Evolutionary conservation across 2,113 vertebrate species (phyloP).

Genomic region (Machaerirhynchus nigripectus): DNA sequence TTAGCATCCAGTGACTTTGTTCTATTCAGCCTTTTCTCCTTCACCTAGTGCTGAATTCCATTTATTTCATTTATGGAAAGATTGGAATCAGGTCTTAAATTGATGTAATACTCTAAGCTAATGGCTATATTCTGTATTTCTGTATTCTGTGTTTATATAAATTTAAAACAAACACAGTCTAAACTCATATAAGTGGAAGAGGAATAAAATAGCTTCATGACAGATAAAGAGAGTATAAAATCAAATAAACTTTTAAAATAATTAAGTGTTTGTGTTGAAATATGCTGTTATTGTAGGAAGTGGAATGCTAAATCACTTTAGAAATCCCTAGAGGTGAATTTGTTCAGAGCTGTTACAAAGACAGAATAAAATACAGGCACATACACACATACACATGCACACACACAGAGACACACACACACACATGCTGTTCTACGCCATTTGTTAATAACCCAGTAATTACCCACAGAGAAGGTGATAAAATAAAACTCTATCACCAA

Average conservation of each 20-base stretch:
- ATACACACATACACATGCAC: accelerated
- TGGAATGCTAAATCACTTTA: conserved; percentile 4
- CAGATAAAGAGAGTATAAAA: conserved; percentile 22
- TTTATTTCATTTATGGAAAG: neutral
- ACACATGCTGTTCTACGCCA: accelerated
- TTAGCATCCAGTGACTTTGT: neutral
- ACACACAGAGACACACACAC: accelerated
- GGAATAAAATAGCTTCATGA: neutral
- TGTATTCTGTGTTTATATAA: neutral
- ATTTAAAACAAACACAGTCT: neutral
- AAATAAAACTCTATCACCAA: neutral
- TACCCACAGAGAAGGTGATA: neutral
- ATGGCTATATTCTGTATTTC: neutral
- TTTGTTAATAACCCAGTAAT: neutral
- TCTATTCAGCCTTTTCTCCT: neutral
- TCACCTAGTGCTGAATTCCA: neutral
- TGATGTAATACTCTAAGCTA: neutral
- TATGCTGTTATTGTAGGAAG: neutral
- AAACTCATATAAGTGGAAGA: neutral
- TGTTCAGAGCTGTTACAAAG: neutral
- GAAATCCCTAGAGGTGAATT: neutral
- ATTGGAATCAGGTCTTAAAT: neutral
- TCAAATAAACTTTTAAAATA: conserved; percentile 10
- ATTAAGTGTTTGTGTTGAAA: conserved; percentile 3
- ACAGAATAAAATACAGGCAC: neutral